Evolutionary conservation across 1,140 invertebrate species (phyloP), one percentile per base, ranked within the genome.

Genomic region (Sesamia nonagrioides): DNA sequence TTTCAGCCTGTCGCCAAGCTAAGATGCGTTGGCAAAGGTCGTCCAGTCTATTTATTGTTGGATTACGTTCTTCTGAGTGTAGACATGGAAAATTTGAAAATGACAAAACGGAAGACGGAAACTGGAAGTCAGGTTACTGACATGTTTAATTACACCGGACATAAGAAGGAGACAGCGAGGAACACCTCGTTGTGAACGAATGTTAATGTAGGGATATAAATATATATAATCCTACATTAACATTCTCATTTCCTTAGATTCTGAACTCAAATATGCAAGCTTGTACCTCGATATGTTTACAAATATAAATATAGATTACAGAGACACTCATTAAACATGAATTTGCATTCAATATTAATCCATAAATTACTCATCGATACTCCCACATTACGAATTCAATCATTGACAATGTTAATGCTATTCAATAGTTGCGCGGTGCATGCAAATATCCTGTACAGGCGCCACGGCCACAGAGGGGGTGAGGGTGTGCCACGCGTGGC

Each of bases 351-450:
- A 79, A 37, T 40, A 60, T 33, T 78, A 68, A 71, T 17, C 52
- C 68, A 54, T 75, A 75, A 76, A 82, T 50, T 56, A 42, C 6
- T 82, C 50, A 74, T 71, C 73, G 73, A 61, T 45, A 63, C 61
- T 71, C 45, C 73, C 60, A 76, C 73, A 75, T 77, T 54, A 80
- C 45, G 50, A 45, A 66, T 13, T 78, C 58, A 77, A 78, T 78
- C 81, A 78, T 80, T 76, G 69, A 78, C 66, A 80, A 72, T 76
- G 77, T 75, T 76, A 74, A 81, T 86, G 82, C 76, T 79, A 86
- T 86, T 86, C 77, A 82, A 84, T 84, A 81, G 80, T 79, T 78
- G 78, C 60, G 78, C 77, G 68, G 79, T 80, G 81, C 81, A 80
- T 76, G 72, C 79, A 81, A 66, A 74, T 81, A 78, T 72, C 21